Base-by-base conservation (phyloP, 2,888 invertebrate species). In the Andrena trimmerana region DNA sequence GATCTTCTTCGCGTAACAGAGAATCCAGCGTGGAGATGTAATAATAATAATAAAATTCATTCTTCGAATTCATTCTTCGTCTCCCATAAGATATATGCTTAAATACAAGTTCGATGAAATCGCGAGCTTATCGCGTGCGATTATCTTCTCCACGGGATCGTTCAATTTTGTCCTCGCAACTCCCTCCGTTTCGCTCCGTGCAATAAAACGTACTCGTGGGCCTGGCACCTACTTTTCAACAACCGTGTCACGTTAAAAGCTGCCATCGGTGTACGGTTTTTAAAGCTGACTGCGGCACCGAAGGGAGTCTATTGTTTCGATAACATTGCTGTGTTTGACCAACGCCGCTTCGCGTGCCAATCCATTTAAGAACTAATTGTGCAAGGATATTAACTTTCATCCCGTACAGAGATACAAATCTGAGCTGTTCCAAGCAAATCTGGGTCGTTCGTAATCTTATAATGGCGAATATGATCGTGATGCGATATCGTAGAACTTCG, bases 221-320 rank as follows among this genome's bases (percentile, higher is more conserved):
- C 66, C 74, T 77, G 78, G 52, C 78, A 78, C 86, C 83, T 83
- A 89, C 82, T 85, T 89, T 85, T 84, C 86, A 85, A 90, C 87
- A 78, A 87, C 73, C 81, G 83, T 84, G 86, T 85, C 85, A 73
- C 86, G 81, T 84, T 91, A 90, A 90, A 91, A 90, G 90, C 90
- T 75, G 74, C 72, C 83, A 75, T 52, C 70, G 54, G 65, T 72
- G 67, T 81, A 69, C 78, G 81, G 86, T 89, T 90, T 90, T 89
- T 88, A 91, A 88, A 89, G 83, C 78, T 67, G 75, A 78, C 78
- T 83, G 80, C 85, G 77, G 68, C 75, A 73, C 71, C 83, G 62
- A 81, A 81, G 79, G 27, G 68, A 42, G 75, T 1, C 81, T 78
- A 84, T 84, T 84, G 78, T 70, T 77, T 54, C 71, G 85, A 82